Percentiles rank a stretch among this genome's conserved stretches.
These are phyloP conservation scores for Loris lydekkerianus DNA, from an alignment of 2,797 vertebrate species.

Conservation along the genomic window DNA sequence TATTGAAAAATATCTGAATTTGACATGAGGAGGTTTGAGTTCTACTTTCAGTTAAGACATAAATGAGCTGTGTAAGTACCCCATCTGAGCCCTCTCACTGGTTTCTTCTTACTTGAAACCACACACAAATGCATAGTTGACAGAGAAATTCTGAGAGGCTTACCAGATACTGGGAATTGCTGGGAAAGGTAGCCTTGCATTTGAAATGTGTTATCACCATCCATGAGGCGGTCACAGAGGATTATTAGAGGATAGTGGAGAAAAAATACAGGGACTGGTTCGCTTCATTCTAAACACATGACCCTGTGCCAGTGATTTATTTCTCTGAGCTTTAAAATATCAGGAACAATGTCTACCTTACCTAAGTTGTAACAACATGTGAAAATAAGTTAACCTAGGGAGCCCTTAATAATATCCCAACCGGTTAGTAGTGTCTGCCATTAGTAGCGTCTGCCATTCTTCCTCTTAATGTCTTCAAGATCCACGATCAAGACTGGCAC, in stretches of 20 bases:
- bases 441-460: background rate
- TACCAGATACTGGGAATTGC: background rate
- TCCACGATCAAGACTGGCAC: background rate
- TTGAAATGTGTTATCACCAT: background rate
- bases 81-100: background rate
- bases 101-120: background rate
- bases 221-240: background rate
- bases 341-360: background rate
- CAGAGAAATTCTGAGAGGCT: background rate
- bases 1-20: background rate
- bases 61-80: background rate
- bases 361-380: background rate
- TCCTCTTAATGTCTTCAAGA: background rate
- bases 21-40: background rate
- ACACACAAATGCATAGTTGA: background rate
- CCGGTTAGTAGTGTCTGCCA: background rate
- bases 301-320: background rate
- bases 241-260: background rate
- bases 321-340: background rate
- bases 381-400: background rate
- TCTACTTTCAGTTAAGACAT: slow-evolving; percentile 39
- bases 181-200: background rate
- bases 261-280: background rate
- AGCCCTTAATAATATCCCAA: background rate
- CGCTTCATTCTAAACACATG: background rate